These are phyloP conservation scores for Sisor rabdophorus DNA, from an alignment of 2,113 vertebrate species.

Conservation along the genomic window DNA sequence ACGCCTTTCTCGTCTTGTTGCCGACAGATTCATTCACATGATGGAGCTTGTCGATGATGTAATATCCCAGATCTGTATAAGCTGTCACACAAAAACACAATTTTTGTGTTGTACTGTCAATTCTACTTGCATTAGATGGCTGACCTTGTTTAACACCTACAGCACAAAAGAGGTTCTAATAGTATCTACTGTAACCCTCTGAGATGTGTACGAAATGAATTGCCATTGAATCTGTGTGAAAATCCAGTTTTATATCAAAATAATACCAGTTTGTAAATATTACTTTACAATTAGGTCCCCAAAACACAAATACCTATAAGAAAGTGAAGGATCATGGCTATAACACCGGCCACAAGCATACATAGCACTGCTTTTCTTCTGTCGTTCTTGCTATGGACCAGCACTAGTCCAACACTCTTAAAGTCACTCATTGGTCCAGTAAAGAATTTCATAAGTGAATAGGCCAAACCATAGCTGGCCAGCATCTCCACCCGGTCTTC, in stretches of 20 bases:
- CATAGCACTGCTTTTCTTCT: slow-evolving; percentile 91
- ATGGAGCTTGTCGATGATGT: slow-evolving; percentile 98
- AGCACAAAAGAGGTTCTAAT: not conserved
- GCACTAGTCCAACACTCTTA: slow-evolving; percentile 97
- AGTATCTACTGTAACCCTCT: not conserved
- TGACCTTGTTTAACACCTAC: not conserved
- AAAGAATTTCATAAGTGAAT: slow-evolving; percentile 99
- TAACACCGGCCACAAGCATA: slow-evolving; percentile 87
- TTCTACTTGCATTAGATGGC: not conserved
- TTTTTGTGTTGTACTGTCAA: not conserved
- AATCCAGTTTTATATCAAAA: not conserved
- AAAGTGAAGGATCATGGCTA: slow-evolving; percentile 89
- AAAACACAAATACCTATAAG: slow-evolving; percentile 82
- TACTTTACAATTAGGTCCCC: too few relatives aligned
- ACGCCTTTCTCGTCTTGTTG: slow-evolving; percentile 89
- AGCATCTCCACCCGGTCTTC: slow-evolving; percentile 94
- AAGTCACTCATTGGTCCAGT: slow-evolving; percentile 99
- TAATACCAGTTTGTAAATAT: not conserved
- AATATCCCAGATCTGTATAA: slow-evolving; percentile 84
- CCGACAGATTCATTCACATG: slow-evolving; percentile 96
- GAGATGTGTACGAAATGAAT: not conserved
- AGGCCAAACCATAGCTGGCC: slow-evolving; percentile 96
- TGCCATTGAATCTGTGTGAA: not conserved
- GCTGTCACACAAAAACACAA: slow-evolving; percentile 64
- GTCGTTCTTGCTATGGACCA: slow-evolving; percentile 93